phyloP scores from a whole-genome alignment of 2,888 invertebrate species.

The Thalpophila matura region DNA sequence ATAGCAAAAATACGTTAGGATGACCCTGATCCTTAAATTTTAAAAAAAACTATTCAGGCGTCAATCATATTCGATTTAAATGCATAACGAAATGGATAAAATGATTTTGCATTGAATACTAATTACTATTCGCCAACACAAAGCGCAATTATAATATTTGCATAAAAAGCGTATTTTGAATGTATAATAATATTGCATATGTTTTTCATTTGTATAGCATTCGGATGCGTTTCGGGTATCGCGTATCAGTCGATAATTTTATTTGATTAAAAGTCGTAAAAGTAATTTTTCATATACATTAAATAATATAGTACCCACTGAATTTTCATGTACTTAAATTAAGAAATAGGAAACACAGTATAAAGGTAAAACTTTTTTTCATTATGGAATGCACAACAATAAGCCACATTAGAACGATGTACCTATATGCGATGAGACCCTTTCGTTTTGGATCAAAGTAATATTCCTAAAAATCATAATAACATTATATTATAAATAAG shows the following conservation, averaged over 20 bases:
- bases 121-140: conserved; percentile 11
- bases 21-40: not conserved
- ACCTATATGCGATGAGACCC: not conserved
- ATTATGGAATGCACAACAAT: not conserved
- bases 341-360: not conserved
- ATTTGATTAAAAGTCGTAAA: not conserved
- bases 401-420: not conserved
- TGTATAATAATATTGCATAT: conserved; percentile 19
- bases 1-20: too few relatives aligned
- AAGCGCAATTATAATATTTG: conserved; percentile 19
- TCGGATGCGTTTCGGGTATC: not conserved
- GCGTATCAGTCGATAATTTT: not conserved
- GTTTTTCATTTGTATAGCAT: not conserved
- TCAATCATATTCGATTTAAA: conserved; percentile 29
- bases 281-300: not conserved
- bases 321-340: conserved; percentile 13
- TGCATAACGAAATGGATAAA: conserved; percentile 6
- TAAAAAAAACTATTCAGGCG: conserved; percentile 1
- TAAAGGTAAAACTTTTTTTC: conserved; percentile 1
- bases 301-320: not conserved
- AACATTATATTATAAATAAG: too few relatives aligned
- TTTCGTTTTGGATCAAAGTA: too few relatives aligned
- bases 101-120: conserved; percentile 23
- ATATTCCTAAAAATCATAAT: too few relatives aligned
- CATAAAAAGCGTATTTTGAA: conserved; percentile 30